phyloP scores from a whole-genome alignment of 2,888 invertebrate species.

The Mantis religiosa region DNA sequence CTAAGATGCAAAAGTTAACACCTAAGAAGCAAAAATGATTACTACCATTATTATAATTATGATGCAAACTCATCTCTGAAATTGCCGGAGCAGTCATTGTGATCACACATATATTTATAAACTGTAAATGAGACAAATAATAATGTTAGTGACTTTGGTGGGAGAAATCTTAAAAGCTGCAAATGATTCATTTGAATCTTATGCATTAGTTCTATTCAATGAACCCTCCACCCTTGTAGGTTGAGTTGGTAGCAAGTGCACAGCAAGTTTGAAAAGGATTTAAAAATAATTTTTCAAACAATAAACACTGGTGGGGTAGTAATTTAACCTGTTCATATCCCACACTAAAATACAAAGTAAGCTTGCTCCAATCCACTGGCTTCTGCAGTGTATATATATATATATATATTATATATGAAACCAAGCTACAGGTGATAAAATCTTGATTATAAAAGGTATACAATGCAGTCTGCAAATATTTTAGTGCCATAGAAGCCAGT shows the following conservation, averaged over 20 bases:
- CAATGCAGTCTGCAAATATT: background rate
- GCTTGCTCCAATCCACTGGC: background rate
- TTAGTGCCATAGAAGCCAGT: background rate
- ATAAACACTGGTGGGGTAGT: background rate
- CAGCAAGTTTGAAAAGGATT: background rate
- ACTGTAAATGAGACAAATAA: slow-evolving; percentile 28
- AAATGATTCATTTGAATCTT: slow-evolving; percentile 19
- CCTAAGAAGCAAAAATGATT: background rate
- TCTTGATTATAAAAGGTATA: background rate
- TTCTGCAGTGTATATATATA: background rate
- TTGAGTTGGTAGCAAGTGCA: slow-evolving; percentile 13
- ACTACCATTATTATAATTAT: slow-evolving; percentile 4
- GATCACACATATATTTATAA: slow-evolving; percentile 26
- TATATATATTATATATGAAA: background rate
- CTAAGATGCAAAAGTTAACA: background rate
- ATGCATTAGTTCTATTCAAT: slow-evolving; percentile 15
- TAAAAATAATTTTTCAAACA: background rate
- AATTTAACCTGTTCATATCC: background rate
- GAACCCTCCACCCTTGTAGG: slow-evolving; percentile 15
- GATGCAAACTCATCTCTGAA: slow-evolving; percentile 24
- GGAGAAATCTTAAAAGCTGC: slow-evolving; percentile 15
- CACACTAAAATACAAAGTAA: background rate
- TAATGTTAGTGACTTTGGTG: slow-evolving; percentile 20
- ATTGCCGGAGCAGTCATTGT: slow-evolving; percentile 29
- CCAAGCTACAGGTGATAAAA: background rate